Conservation (phyloP, 2,113 vertebrate species). For the Empidonax alnorum region DNA sequence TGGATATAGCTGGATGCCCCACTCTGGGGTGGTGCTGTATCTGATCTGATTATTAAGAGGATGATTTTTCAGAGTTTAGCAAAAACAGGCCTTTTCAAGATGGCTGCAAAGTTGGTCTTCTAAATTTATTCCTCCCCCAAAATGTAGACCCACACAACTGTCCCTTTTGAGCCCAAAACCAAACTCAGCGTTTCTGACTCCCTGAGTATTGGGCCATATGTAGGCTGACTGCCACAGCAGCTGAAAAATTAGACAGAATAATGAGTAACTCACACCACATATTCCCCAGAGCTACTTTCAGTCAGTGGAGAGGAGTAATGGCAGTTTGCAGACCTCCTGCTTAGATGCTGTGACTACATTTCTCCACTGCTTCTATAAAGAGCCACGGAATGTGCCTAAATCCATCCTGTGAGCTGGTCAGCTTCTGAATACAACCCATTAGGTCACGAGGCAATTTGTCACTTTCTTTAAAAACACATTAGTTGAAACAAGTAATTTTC, state of each 20-base stretch:
- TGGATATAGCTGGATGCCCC: background rate
- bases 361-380: background rate
- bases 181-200: background rate
- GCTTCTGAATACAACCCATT: background rate
- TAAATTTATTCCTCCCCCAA: background rate
- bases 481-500: background rate
- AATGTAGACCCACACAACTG: background rate
- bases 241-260: background rate
- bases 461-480: background rate
- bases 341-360: background rate
- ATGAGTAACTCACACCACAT: background rate
- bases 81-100: background rate
- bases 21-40: background rate
- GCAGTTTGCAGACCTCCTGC: slow-evolving; percentile 16
- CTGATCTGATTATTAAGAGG: background rate
- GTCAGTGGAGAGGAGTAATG: background rate
- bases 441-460: background rate
- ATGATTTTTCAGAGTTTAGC: background rate
- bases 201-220: background rate
- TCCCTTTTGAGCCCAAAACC: background rate
- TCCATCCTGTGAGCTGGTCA: background rate
- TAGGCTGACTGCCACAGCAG: background rate
- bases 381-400: background rate
- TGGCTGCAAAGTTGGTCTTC: background rate
- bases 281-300: background rate